Conservation (phyloP, 35 echinoderm and acorn worm genomes). For the Holothuria glaberrima region DNA sequence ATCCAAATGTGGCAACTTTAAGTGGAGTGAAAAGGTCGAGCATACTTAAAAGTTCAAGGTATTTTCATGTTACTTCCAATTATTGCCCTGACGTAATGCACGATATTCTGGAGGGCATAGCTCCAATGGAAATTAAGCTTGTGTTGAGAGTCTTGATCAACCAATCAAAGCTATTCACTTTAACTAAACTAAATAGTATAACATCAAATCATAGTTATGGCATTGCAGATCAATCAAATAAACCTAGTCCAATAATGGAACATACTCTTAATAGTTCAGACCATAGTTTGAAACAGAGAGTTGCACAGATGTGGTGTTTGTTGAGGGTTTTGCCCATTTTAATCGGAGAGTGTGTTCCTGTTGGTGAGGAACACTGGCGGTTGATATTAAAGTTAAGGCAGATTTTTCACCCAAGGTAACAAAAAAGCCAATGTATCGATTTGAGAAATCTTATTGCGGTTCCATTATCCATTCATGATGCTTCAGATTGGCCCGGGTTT, state of each 20-base stretch:
- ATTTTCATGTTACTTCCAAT: slow-evolving; percentile 64
- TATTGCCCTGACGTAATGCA: slow-evolving; percentile 62
- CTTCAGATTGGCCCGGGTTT: slow-evolving; percentile 59
- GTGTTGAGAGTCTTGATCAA: slow-evolving; percentile 51
- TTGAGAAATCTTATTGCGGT: slow-evolving; percentile 17
- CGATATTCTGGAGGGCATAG: slow-evolving; percentile 61
- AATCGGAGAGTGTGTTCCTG: slow-evolving; percentile 53
- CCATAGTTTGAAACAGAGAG: slow-evolving; percentile 56
- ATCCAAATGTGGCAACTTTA: neutral
- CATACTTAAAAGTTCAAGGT: slow-evolving; percentile 33
- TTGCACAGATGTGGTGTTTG: slow-evolving; percentile 68
- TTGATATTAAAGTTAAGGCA: slow-evolving; percentile 46
- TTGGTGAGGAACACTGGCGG: slow-evolving; percentile 22
- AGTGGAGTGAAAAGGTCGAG: slow-evolving; percentile 52
- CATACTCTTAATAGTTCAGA: slow-evolving; percentile 48
- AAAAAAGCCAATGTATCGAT: slow-evolving; percentile 22
- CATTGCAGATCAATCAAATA: slow-evolving; percentile 53
- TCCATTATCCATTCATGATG: slow-evolving; percentile 60
- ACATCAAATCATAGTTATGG: slow-evolving; percentile 45
- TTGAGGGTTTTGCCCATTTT: slow-evolving; percentile 54
- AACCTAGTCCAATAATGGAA: slow-evolving; percentile 45
- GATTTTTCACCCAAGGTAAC: slow-evolving; percentile 49
- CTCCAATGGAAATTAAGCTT: slow-evolving; percentile 60
- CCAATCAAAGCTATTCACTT: slow-evolving; percentile 37
- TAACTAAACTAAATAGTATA: slow-evolving; percentile 25